These are phyloP conservation scores for Boloria euphrosyne DNA, from an alignment of 2,888 invertebrate genomes.

Conservation along the genomic window DNA sequence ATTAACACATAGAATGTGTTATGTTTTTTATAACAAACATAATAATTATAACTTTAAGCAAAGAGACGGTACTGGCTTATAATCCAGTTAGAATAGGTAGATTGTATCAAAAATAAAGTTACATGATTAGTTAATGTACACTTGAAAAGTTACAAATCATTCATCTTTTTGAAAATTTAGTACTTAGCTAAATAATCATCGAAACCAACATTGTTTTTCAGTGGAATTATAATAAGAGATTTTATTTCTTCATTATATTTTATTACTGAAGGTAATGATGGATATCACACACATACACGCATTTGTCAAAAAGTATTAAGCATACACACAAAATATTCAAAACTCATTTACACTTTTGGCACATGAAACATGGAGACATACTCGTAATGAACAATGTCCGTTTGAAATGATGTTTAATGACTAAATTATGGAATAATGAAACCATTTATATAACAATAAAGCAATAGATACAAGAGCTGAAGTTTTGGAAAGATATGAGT, in stretches of 20 bases:
- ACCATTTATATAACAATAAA: constrained; percentile 35
- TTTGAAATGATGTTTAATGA: not conserved
- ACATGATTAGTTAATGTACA: too few species aligned
- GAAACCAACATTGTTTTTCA: too few species aligned
- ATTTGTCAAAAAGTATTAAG: not conserved
- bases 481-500: constrained; percentile 25
- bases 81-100: too few species aligned
- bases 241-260: constrained; percentile 9
- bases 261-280: constrained; percentile 4
- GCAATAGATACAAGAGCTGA: constrained; percentile 36
- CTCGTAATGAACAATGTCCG: not conserved
- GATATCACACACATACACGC: constrained; percentile 16
- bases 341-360: constrained; percentile 11
- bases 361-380: not conserved
- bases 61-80: too few species aligned
- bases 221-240: constrained; percentile 8
- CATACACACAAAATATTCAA: constrained; percentile 9
- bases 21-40: too few species aligned
- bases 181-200: too few species aligned
- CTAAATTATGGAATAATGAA: constrained; percentile 27
- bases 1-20: too few species aligned
- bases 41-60: not conserved
- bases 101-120: too few species aligned
- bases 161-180: too few species aligned
- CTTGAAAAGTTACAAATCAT: too few species aligned